A percentile compares a stretch with the other conserved stretches of the same genome.
Conservation (phyloP, 2,113 vertebrate species). For the Micronycteris hirsuta region DNA sequence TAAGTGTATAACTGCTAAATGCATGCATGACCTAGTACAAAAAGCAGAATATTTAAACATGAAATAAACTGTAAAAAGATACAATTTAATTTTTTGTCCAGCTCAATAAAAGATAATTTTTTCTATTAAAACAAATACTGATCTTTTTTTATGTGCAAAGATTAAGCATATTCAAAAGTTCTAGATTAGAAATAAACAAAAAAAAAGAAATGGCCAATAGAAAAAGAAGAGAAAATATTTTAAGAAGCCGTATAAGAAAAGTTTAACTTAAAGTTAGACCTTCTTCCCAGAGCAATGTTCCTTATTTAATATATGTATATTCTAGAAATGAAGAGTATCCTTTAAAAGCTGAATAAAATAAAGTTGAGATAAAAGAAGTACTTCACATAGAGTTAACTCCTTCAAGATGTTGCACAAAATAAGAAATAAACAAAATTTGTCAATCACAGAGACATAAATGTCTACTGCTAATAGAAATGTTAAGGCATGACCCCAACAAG, state of each 20-base stretch:
- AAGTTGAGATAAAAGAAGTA: slow-evolving; percentile 38
- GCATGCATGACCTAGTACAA: slow-evolving; percentile 59
- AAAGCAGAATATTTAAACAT: slow-evolving; percentile 24
- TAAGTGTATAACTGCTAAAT: slow-evolving; percentile 51
- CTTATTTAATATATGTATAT: slow-evolving; percentile 32
- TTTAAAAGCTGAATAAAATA: slow-evolving; percentile 15
- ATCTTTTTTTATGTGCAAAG: slow-evolving; percentile 44
- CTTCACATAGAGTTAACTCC: not conserved
- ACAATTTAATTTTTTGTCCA: slow-evolving; percentile 24
- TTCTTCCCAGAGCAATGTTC: slow-evolving; percentile 11
- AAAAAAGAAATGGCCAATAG: slow-evolving; percentile 38
- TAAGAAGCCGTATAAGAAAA: not conserved
- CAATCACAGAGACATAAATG: not conserved
- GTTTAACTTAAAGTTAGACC: slow-evolving; percentile 36
- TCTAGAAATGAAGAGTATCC: not conserved
- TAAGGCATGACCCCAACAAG: not conserved
- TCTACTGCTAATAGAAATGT: not conserved
- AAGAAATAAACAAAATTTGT: not conserved
- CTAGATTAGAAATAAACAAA: slow-evolving; percentile 24
- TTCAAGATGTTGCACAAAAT: not conserved
- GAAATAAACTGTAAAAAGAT: not conserved
- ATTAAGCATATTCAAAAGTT: slow-evolving; percentile 17
- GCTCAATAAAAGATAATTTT: not conserved
- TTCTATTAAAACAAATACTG: slow-evolving; percentile 8
- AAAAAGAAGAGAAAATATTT: slow-evolving; percentile 39